phyloP scores from a whole-genome alignment of 2,888 invertebrate genomes.

The Eremobia ochroleuca region DNA sequence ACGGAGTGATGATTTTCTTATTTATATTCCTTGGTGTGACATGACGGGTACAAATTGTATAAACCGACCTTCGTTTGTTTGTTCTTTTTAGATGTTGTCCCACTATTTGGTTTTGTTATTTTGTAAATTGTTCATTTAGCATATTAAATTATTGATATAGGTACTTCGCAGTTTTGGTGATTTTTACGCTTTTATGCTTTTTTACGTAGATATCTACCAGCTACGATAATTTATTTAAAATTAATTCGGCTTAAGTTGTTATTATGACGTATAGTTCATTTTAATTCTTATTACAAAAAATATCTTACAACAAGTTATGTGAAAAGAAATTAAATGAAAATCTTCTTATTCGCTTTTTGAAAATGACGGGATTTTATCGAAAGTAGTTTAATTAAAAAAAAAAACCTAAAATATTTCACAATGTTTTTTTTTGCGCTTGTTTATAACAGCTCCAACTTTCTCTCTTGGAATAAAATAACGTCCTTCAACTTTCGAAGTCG shows the following conservation, averaged over 20 bases:
- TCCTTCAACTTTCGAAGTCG: background rate
- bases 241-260: background rate
- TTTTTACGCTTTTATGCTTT: background rate
- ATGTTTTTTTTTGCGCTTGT: too few relatives aligned
- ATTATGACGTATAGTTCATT: background rate
- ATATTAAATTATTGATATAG: slow-evolving; percentile 13
- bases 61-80: slow-evolving; percentile 78
- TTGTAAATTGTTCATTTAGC: slow-evolving; percentile 53
- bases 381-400: too few relatives aligned
- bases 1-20: slow-evolving; percentile 85
- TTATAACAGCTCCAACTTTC: background rate
- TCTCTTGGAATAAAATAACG: background rate
- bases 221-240: background rate
- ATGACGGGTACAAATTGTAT: slow-evolving; percentile 80
- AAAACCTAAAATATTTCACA: too few relatives aligned
- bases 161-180: background rate
- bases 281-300: background rate
- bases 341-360: too few relatives aligned
- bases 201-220: too few relatives aligned
- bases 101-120: slow-evolving; percentile 65
- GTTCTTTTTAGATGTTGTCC: slow-evolving; percentile 72
- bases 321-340: too few relatives aligned
- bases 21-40: slow-evolving; percentile 74
- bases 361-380: too few relatives aligned
- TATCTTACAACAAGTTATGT: too few relatives aligned